Evolutionary conservation across 2,113 vertebrate species (phyloP).

Genomic region (Xerus inauris): DNA sequence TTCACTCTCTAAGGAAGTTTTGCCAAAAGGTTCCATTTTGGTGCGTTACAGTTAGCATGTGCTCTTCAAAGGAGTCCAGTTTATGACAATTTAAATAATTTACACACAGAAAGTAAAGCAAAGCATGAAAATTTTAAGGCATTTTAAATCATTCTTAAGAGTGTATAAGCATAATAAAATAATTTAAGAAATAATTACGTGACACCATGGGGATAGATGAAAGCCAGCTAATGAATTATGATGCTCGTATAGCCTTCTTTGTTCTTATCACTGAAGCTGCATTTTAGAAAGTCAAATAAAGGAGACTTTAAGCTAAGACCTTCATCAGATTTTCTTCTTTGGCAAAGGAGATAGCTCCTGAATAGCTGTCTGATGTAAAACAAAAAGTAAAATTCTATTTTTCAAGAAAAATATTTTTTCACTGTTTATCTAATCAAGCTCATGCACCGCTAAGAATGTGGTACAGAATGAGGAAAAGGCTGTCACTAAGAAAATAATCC

Average conservation of each 20-base stretch:
- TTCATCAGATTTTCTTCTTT: slow-evolving; percentile 63
- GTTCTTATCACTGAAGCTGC: slow-evolving; percentile 72
- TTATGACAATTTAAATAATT: slow-evolving; percentile 78
- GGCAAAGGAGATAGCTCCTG: slow-evolving; percentile 70
- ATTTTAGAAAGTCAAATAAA: slow-evolving; percentile 82
- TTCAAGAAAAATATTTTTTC: slow-evolving; percentile 62
- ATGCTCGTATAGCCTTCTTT: slow-evolving; percentile 71
- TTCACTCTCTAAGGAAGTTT: slow-evolving; percentile 54
- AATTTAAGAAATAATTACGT: slow-evolving; percentile 84
- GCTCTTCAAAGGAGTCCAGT: slow-evolving; percentile 70
- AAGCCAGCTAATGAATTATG: slow-evolving; percentile 77
- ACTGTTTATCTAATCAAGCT: slow-evolving; percentile 65
- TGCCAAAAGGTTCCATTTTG: slow-evolving; percentile 28
- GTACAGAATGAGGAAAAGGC: slow-evolving; percentile 67
- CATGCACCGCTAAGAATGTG: slow-evolving; percentile 75
- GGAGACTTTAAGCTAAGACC: slow-evolving; percentile 71
- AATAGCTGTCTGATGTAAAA: slow-evolving; percentile 59
- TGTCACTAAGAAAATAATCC: slow-evolving; percentile 84
- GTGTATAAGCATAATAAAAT: slow-evolving; percentile 83
- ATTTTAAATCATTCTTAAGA: slow-evolving; percentile 77
- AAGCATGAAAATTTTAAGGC: slow-evolving; percentile 70
- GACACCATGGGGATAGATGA: slow-evolving; percentile 77
- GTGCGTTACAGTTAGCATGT: slow-evolving; percentile 21
- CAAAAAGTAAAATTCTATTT: slow-evolving; percentile 68
- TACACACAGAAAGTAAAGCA: slow-evolving; percentile 78